A percentile compares a stretch with the other conserved stretches of the same genome.
These are phyloP conservation scores for Delia radicum DNA, from an alignment of 1,140 invertebrate species.

Conservation along the genomic window DNA sequence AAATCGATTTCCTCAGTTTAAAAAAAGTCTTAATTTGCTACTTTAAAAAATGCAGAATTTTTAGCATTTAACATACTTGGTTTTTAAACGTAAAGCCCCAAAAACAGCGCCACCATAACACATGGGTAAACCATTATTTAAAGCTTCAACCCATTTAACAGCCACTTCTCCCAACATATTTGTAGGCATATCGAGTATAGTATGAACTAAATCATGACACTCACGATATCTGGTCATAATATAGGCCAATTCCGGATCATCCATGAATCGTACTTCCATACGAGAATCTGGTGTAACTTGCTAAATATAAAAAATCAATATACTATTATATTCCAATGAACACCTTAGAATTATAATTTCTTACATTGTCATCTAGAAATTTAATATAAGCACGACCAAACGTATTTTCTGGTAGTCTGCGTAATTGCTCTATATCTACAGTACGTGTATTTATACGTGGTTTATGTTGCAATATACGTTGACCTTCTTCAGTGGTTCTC, in stretches of 20 bases:
- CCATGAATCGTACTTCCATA: slow-evolving; percentile 84
- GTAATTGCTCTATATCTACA: slow-evolving; percentile 74
- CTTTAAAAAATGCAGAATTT: no score
- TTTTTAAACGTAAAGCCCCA: slow-evolving; percentile 76
- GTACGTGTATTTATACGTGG: slow-evolving; percentile 86
- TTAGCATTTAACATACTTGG: slow-evolving; percentile 66
- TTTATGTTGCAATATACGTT: slow-evolving; percentile 71
- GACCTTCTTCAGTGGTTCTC: slow-evolving; percentile 66
- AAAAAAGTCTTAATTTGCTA: no score
- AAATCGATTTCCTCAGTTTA: no score
- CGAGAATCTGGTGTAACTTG: slow-evolving; percentile 92
- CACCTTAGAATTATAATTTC: slow-evolving; percentile 28
- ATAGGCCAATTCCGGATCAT: slow-evolving; percentile 89
- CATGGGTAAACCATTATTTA: slow-evolving; percentile 89
- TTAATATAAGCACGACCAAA: slow-evolving; percentile 82
- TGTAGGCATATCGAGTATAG: slow-evolving; percentile 88
- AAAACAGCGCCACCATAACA: slow-evolving; percentile 84
- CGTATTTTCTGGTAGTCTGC: slow-evolving; percentile 72
- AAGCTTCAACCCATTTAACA: slow-evolving; percentile 96
- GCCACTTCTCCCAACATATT: slow-evolving; percentile 91
- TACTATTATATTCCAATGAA: not conserved
- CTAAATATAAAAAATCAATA: slow-evolving; percentile 57
- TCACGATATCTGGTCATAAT: slow-evolving; percentile 97
- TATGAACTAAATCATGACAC: slow-evolving; percentile 93
- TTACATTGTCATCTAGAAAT: slow-evolving; percentile 79